Conservation (phyloP, 37 sponge, comb jelly and placozoan species). For the Beroe forskalii region DNA sequence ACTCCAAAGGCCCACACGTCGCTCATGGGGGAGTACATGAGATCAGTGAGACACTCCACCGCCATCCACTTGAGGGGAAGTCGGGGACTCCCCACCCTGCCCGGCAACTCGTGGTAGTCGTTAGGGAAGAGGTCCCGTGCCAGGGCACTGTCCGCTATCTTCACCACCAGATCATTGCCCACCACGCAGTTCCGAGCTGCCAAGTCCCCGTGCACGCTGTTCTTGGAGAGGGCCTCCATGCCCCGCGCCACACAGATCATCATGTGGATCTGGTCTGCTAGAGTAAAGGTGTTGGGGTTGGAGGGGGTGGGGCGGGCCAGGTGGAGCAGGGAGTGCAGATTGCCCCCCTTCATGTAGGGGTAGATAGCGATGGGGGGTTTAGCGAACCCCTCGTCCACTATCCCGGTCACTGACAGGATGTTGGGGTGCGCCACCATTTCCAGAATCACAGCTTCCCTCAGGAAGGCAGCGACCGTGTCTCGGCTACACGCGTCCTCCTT, state of each 20-base stretch:
- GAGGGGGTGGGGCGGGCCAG: background rate
- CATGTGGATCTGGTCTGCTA: slow-evolving; percentile 51
- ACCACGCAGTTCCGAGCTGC: slow-evolving; percentile 37
- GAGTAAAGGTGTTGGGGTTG: slow-evolving; percentile 54
- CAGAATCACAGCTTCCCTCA: slow-evolving; percentile 13
- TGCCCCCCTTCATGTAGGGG: slow-evolving; percentile 53
- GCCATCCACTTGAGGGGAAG: slow-evolving; percentile 49
- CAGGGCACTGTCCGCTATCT: slow-evolving; percentile 54
- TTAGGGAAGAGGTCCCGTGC: slow-evolving; percentile 50
- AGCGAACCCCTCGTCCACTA: slow-evolving; percentile 16
- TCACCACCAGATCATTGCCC: slow-evolving; percentile 36
- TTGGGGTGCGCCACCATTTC: slow-evolving; percentile 17
- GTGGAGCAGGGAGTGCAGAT: slow-evolving; percentile 19
- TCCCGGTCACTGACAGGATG: slow-evolving; percentile 30
- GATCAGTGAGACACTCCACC: slow-evolving; percentile 12
- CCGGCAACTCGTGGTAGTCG: slow-evolving; percentile 41
- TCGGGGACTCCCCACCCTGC: background rate
- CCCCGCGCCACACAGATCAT: slow-evolving; percentile 50
- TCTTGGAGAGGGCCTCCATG: slow-evolving; percentile 52
- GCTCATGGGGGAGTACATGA: slow-evolving; percentile 51
- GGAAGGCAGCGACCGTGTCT: slow-evolving; percentile 30
- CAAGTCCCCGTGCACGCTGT: slow-evolving; percentile 16
- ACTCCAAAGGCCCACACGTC: slow-evolving; percentile 47
- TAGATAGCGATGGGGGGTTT: slow-evolving; percentile 39
- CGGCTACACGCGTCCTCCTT: slow-evolving; percentile 22